phyloP scores from a whole-genome alignment of 2,888 invertebrate species.

The Euzophera pinguis region DNA sequence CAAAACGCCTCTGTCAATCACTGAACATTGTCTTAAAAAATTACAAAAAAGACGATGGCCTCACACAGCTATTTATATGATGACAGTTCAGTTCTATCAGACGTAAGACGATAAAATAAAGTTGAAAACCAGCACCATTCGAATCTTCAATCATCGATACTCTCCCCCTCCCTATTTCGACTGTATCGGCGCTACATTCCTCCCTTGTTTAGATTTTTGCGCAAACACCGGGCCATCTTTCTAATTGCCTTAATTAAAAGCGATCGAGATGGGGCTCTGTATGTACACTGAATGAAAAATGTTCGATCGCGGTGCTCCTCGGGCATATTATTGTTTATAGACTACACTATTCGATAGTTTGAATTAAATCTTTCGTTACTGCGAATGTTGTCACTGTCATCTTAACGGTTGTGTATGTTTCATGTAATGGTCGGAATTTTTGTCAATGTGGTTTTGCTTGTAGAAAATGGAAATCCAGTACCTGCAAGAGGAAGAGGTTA shows the following conservation, averaged over 20 bases:
- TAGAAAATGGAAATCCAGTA: no score
- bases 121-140: neutral
- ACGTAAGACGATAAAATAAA: neutral
- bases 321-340: neutral
- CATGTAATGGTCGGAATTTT: no score
- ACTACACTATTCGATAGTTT: neutral
- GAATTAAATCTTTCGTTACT: neutral
- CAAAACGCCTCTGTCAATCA: no score
- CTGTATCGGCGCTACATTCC: conserved; percentile 12
- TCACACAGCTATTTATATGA: neutral
- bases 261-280: conserved; percentile 45
- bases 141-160: neutral
- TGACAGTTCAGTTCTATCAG: neutral
- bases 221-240: conserved; percentile 72
- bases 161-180: conserved; percentile 28
- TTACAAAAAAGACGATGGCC: neutral
- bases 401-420: no score
- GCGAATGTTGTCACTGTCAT: no score
- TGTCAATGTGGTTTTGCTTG: no score
- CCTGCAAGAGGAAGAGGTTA: no score
- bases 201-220: conserved; percentile 75
- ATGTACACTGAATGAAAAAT: conserved; percentile 11
- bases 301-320: neutral
- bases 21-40: no score
- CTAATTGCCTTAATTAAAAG: conserved; percentile 77